Percentiles rank a stretch among this genome's conserved stretches.
These are phyloP conservation scores for Bombus superbus DNA, from an alignment of 1,140 invertebrate species.

Conservation along the genomic window DNA sequence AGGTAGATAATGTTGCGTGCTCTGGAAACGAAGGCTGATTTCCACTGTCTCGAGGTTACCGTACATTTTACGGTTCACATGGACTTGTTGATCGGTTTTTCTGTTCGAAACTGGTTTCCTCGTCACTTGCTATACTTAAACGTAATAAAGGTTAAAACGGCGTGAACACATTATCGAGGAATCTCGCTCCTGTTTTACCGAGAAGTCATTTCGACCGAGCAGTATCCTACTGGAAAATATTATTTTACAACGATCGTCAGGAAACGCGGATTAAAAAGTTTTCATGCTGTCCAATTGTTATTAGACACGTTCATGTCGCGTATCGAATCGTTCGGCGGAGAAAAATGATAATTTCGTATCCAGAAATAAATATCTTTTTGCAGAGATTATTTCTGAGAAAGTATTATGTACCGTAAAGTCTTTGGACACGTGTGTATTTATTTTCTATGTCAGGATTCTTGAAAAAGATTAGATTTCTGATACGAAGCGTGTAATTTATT, in stretches of 20 bases:
- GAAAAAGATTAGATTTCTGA: too few species aligned
- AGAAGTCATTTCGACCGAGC: neutral
- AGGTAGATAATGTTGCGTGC: conserved; percentile 25
- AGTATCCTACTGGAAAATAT: neutral
- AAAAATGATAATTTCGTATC: neutral
- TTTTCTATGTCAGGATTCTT: too few species aligned
- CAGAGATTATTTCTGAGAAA: too few species aligned
- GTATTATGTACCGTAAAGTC: too few species aligned
- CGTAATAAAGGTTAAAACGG: conserved; percentile 46
- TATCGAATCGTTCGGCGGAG: too few species aligned
- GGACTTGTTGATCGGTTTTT: conserved; percentile 49
- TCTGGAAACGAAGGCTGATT: conserved; percentile 60
- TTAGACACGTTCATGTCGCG: neutral
- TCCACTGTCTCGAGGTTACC: conserved; percentile 68
- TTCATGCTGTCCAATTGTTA: neutral
- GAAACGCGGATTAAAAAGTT: neutral
- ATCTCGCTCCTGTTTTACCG: conserved; percentile 32
- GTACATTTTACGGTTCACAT: conserved; percentile 51
- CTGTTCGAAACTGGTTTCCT: conserved; percentile 55
- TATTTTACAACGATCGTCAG: too few species aligned
- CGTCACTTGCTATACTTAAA: conserved; percentile 47
- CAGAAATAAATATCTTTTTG: neutral
- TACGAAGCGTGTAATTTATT: too few species aligned
- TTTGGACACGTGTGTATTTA: too few species aligned
- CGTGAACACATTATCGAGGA: conserved; percentile 30